Percentiles rank a stretch among this genome's conserved stretches.
Conservation (phyloP, 1,140 invertebrate species). For the Drosophila mauritiana region DNA sequence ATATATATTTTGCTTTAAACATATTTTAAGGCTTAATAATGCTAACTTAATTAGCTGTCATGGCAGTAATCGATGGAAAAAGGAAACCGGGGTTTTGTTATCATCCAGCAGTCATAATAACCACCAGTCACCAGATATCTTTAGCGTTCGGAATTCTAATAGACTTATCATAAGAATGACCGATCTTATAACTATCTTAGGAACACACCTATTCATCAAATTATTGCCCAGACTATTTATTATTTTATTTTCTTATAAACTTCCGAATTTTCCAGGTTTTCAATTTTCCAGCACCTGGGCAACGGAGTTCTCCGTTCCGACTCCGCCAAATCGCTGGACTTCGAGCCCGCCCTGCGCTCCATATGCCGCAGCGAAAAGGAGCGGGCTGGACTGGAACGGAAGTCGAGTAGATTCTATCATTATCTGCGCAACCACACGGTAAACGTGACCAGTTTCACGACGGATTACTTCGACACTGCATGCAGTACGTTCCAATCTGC, state of each 20-base stretch:
- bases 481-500: conserved; percentile 55
- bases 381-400: conserved; percentile 86
- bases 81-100: conserved; percentile 14
- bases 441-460: conserved; percentile 60
- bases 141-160: background rate
- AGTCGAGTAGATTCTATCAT: conserved; percentile 86
- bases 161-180: conserved; percentile 2
- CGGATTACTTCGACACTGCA: conserved; percentile 60
- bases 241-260: background rate
- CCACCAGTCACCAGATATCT: background rate
- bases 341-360: conserved; percentile 86
- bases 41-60: background rate
- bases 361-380: conserved; percentile 86
- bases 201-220: conserved; percentile 11
- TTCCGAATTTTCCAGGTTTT: conserved; percentile 14
- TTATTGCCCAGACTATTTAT: background rate
- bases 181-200: conserved; percentile 5
- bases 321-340: conserved; percentile 84
- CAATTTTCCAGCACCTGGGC: conserved; percentile 52
- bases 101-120: background rate
- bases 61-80: background rate
- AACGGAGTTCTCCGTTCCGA: conserved; percentile 51
- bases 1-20: background rate
- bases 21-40: background rate
- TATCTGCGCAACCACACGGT: conserved; percentile 85